Percentiles rank a stretch among this genome's conserved stretches.
Evolutionary conservation across 2,888 invertebrate species (phyloP).

Genomic region (Dromius quadrimaculatus): DNA sequence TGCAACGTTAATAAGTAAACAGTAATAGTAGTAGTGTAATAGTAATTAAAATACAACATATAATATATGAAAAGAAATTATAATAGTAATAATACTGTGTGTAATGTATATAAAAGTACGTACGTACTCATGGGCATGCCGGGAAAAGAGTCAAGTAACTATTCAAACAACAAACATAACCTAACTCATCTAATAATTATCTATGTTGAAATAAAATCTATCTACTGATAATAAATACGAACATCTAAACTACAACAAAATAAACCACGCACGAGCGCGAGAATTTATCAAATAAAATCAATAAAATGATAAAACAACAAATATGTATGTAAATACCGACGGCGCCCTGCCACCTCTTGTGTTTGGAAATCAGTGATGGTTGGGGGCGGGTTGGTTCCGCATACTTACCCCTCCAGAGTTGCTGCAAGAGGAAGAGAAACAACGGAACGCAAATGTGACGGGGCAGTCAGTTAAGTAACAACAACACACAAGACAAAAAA

Average conservation of each 20-base stretch:
- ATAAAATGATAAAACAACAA: conserved; percentile 21
- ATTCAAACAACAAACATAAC: conserved; percentile 59
- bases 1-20: conserved; percentile 8
- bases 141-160: conserved; percentile 71
- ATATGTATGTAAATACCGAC: conserved; percentile 31
- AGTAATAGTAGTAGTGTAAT: conserved; percentile 13
- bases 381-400: conserved; percentile 45
- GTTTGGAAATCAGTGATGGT: conserved; percentile 40
- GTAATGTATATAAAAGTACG: conserved; percentile 26
- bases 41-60: conserved; percentile 10
- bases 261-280: conserved; percentile 36
- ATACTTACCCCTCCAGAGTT: conserved; percentile 39
- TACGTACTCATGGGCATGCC: conserved; percentile 65
- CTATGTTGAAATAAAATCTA: conserved; percentile 9
- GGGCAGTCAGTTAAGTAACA: conserved; percentile 35
- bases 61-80: conserved; percentile 7
- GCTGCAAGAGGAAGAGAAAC: conserved; percentile 34
- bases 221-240: conserved; percentile 25
- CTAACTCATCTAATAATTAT: conserved; percentile 46
- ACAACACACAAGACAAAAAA: conserved; percentile 41
- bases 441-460: conserved; percentile 26
- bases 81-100: conserved; percentile 10
- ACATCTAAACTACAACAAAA: conserved; percentile 38
- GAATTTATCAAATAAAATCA: conserved; percentile 29
- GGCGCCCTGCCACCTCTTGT: conserved; percentile 43